These are phyloP conservation scores for Mya arenaria DNA, from an alignment of 1,140 invertebrate genomes.

Conservation along the genomic window DNA sequence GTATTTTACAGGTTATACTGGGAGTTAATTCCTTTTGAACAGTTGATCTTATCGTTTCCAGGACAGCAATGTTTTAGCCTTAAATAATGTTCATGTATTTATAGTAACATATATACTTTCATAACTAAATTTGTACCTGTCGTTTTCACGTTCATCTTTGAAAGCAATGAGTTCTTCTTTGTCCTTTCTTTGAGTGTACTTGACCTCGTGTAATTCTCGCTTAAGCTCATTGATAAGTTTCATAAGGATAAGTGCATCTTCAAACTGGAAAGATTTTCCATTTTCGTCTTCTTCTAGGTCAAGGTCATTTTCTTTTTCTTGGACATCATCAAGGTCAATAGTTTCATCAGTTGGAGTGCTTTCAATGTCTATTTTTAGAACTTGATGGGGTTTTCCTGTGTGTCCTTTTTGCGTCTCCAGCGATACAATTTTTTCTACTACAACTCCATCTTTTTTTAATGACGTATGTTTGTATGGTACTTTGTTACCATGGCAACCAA, in stretches of 20 bases:
- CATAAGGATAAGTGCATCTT: slow-evolving; percentile 3
- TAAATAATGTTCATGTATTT: too few species aligned
- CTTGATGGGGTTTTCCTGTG: not conserved
- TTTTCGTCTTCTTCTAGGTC: too few species aligned
- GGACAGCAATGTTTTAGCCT: too few species aligned
- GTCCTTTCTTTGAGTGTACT: not conserved
- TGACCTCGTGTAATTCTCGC: slow-evolving; percentile 14
- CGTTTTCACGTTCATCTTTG: too few species aligned
- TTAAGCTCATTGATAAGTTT: slow-evolving; percentile 18
- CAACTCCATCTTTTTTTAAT: slow-evolving; percentile 12
- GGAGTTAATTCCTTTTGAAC: too few species aligned
- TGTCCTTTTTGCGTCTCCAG: slow-evolving; percentile 11
- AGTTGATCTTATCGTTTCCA: too few species aligned
- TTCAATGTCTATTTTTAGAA: slow-evolving; percentile 13
- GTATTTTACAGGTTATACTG: too few species aligned
- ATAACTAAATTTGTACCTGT: too few species aligned
- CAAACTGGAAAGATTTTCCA: too few species aligned
- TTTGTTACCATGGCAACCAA: slow-evolving; percentile 37
- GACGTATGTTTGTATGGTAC: slow-evolving; percentile 32
- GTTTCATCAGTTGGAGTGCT: not conserved
- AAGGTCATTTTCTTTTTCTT: too few species aligned
- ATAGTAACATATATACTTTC: too few species aligned
- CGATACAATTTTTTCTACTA: slow-evolving; percentile 44
- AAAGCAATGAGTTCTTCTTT: not conserved
- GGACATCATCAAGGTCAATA: not conserved